Evolutionary conservation across 2,888 invertebrate species (phyloP), one percentile per base, ranked within the genome.

Genomic region (Hydrotaea cyrtoneurina): DNA sequence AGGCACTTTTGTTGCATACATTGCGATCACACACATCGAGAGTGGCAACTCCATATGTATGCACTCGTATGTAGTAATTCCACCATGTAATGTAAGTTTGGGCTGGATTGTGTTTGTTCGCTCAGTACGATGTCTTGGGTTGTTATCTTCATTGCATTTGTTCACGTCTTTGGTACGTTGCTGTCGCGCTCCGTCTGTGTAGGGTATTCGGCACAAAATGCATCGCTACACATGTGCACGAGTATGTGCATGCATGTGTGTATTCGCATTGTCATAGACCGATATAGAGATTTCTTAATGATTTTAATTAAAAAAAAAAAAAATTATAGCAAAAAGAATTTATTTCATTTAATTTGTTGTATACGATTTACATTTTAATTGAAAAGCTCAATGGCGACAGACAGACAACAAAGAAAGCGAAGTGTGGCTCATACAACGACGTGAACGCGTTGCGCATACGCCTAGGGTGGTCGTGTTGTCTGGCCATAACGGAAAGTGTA

Each of bases 281-380:
- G 43, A n/a, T 74, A 59, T 74, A 46, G 21, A 19, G 66, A 79
- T 78, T 64, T 62, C 76, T 62, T 79, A 82, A 85, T 77, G 82
- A 55, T 77, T 77, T 82, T 82, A 85, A 85, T 85, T 85, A 85
- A 77, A 82, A 73, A 46, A 69, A 3, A 72, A n/a, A 69, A 46
- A 69, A 69, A 69, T 69, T 69, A 69, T 23, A 69, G 23, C 69
- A 69, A 21, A 76, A 71, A 77, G 77, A 85, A 85, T 85, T 82
- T 79, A 77, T 74, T 77, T 74, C 55, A 85, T 85, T 82, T 85
- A 77, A 82, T 82, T 82, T 82, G 53, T 78, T 79, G 79, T 76
- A 82, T 85, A 74, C 64, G 74, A 85, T 82, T 85, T 82, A 85
- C 82, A 85, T 85, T 82, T 85, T 85, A 85, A 85, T 82, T 82